phyloP scores from a whole-genome alignment of 2,888 invertebrate genomes.

The Schizaphis graminum region DNA sequence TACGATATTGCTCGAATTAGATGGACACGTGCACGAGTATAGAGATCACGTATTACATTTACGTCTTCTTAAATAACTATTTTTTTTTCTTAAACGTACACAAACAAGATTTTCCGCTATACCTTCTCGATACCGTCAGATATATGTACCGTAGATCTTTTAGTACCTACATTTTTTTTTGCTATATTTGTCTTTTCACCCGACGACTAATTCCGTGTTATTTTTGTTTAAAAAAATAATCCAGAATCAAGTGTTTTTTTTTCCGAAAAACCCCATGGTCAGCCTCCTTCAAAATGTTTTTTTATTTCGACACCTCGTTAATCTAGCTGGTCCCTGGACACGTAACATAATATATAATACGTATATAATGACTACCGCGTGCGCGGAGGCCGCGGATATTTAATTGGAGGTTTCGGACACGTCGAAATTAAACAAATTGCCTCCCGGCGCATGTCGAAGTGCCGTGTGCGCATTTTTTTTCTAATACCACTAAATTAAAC shows the following conservation, averaged over 20 bases:
- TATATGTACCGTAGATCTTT: not conserved
- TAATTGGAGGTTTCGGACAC: conserved; percentile 21
- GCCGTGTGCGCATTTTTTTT: not conserved
- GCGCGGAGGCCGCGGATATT: conserved; percentile 21
- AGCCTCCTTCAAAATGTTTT: not conserved
- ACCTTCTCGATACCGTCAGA: not conserved
- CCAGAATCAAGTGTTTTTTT: not conserved
- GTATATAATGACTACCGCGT: not conserved
- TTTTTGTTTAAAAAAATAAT: not conserved
- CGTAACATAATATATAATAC: not conserved
- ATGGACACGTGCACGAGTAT: not conserved
- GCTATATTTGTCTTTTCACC: not conserved
- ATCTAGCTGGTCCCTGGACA: not conserved
- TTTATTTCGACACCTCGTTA: conserved; percentile 26
- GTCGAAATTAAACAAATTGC: conserved; percentile 25
- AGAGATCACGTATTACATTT: not conserved
- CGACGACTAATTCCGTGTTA: not conserved
- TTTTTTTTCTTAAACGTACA: not conserved
- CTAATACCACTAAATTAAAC: conserved; percentile 25
- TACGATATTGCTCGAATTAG: not conserved
- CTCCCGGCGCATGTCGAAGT: conserved; percentile 8
- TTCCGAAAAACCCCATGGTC: not conserved
- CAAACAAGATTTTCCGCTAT: not conserved
- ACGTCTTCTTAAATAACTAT: not conserved
- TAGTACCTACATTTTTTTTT: not conserved